These are phyloP conservation scores for Himalopsyche japonica DNA, from an alignment of 2,888 invertebrate genomes.

Conservation along the genomic window DNA sequence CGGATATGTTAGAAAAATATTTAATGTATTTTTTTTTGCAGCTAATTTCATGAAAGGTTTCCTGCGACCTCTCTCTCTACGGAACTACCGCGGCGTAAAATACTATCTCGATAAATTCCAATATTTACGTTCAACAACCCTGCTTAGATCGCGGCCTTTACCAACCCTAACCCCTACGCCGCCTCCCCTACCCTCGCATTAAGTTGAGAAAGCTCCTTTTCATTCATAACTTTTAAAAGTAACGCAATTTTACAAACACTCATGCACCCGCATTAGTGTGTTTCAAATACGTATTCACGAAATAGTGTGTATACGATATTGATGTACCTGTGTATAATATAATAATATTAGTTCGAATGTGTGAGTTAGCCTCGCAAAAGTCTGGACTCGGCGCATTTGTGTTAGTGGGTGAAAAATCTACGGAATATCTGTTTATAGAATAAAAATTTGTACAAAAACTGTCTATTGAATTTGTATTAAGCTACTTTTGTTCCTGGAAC, in stretches of 20 bases:
- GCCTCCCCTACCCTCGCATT: background rate
- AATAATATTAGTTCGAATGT: slow-evolving; percentile 1
- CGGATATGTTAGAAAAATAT: too few species aligned
- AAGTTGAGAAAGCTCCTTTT: slow-evolving; percentile 47
- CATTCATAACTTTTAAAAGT: slow-evolving; percentile 60
- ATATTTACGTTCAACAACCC: background rate
- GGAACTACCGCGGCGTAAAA: slow-evolving; percentile 30
- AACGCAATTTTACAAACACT: slow-evolving; percentile 14
- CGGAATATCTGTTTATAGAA: background rate
- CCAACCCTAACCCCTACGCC: slow-evolving; percentile 7
- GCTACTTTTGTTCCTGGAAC: too few species aligned
- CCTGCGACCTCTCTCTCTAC: background rate
- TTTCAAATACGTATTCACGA: background rate
- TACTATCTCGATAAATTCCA: background rate
- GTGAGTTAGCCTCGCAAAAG: background rate
- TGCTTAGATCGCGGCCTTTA: background rate
- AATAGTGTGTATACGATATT: background rate
- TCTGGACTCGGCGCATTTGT: background rate
- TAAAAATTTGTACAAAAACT: too few species aligned
- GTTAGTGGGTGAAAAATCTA: background rate
- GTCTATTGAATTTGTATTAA: too few species aligned
- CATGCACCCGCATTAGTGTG: background rate
- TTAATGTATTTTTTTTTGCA: too few species aligned
- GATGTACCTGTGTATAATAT: background rate
- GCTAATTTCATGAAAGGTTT: background rate